Percentiles rank a stretch among this genome's conserved stretches.
These are phyloP conservation scores for Phrixothrix hirtus DNA, from an alignment of 2,888 invertebrate species.

Conservation along the genomic window DNA sequence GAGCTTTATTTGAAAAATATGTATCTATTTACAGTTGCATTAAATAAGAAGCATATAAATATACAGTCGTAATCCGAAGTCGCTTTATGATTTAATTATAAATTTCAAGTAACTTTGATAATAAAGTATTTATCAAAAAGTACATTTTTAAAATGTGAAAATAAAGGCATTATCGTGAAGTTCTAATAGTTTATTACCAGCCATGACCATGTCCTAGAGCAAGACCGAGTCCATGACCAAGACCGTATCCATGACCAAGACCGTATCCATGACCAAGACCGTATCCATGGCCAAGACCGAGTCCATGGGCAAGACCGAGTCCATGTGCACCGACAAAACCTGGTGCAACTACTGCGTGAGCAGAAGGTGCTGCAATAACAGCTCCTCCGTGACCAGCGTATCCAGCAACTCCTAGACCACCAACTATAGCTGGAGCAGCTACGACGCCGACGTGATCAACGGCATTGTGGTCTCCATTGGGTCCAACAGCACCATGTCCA, in stretches of 20 bases:
- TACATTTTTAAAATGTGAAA: no score
- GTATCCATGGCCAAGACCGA: constrained; percentile 12
- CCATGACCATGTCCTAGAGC: not conserved
- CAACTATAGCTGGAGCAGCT: constrained; percentile 1
- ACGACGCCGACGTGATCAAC: not conserved
- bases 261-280: constrained; percentile 5
- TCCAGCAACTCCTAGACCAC: constrained; percentile 1
- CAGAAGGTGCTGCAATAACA: constrained; percentile 1
- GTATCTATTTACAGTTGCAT: no score
- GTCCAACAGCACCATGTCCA: constrained; percentile 26
- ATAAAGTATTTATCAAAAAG: no score
- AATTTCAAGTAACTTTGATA: no score
- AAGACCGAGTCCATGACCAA: constrained; percentile 2
- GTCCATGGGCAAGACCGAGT: constrained; percentile 8
- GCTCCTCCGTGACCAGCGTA: constrained; percentile 27
- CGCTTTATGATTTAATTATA: no score
- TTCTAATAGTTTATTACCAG: no score
- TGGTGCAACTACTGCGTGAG: not conserved
- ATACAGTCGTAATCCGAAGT: no score
- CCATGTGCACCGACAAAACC: constrained; percentile 6
- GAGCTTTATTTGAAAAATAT: no score
- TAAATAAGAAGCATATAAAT: no score
- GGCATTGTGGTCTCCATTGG: constrained; percentile 11
- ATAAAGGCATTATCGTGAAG: no score
- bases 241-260: constrained; percentile 7